phyloP scores from a whole-genome alignment of 2,888 invertebrate species.

The Melitaea athalia region DNA sequence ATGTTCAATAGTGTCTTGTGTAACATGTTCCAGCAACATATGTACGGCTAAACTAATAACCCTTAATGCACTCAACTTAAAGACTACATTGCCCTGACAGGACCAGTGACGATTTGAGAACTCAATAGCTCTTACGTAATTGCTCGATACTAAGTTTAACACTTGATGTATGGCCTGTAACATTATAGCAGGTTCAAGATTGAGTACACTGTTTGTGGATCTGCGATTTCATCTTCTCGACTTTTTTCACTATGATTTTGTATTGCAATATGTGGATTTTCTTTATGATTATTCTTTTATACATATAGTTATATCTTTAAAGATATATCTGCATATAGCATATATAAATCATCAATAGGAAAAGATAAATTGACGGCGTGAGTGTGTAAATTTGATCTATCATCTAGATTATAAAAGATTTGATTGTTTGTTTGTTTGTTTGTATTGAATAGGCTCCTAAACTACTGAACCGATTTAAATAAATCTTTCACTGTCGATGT shows the following conservation, averaged over 20 bases:
- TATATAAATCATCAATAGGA: too few relatives aligned
- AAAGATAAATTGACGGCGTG: too few relatives aligned
- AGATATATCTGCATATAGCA: too few relatives aligned
- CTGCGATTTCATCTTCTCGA: slow-evolving; percentile 3
- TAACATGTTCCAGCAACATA: slow-evolving; percentile 22
- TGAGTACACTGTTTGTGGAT: slow-evolving; percentile 10
- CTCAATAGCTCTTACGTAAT: slow-evolving; percentile 33
- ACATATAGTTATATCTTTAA: too few relatives aligned
- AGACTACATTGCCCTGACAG: slow-evolving; percentile 16
- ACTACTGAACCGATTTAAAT: too few relatives aligned
- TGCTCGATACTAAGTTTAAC: slow-evolving; percentile 27
- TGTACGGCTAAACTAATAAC: background rate
- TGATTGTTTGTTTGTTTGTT: too few relatives aligned
- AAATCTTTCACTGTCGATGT: too few relatives aligned
- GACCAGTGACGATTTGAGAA: slow-evolving; percentile 14
- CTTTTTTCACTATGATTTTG: background rate
- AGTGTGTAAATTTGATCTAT: too few relatives aligned
- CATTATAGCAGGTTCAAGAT: slow-evolving; percentile 17
- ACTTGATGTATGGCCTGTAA: slow-evolving; percentile 20
- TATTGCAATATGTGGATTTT: background rate
- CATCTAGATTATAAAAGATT: too few relatives aligned
- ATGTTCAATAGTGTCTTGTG: slow-evolving; percentile 31
- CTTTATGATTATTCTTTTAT: too few relatives aligned
- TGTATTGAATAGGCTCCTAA: too few relatives aligned
- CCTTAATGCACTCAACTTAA: slow-evolving; percentile 5